These are phyloP conservation scores for Drosophila emarginata DNA, from an alignment of 2,888 invertebrate species.

Conservation along the genomic window DNA sequence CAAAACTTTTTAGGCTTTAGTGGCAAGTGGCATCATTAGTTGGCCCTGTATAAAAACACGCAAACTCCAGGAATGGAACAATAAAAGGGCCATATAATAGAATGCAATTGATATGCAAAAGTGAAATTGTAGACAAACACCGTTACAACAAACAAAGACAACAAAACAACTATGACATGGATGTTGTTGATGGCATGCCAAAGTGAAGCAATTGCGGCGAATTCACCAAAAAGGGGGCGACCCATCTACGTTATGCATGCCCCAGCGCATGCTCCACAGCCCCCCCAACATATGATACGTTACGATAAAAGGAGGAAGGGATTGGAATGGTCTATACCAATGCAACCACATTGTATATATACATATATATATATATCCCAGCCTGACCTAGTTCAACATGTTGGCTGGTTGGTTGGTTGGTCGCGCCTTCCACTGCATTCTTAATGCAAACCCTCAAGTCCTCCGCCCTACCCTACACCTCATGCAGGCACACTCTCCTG, in stretches of 20 bases:
- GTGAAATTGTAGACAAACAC: constrained; percentile 63
- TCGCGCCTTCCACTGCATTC: constrained; percentile 22
- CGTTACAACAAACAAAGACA: constrained; percentile 21
- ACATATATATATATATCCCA: constrained; percentile 7
- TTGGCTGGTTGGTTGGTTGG: constrained; percentile 25
- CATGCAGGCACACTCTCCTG: neutral
- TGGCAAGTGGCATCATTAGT: constrained; percentile 54
- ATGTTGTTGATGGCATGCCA: constrained; percentile 28
- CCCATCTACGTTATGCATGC: constrained; percentile 3
- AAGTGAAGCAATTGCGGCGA: constrained; percentile 36
- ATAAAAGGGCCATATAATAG: constrained; percentile 54
- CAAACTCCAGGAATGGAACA: constrained; percentile 46
- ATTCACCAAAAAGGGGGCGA: constrained; percentile 50
- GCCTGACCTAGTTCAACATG: constrained; percentile 66
- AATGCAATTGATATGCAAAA: constrained; percentile 79
- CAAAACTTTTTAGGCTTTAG: constrained; percentile 34
- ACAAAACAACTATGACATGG: constrained; percentile 8
- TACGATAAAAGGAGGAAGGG: neutral
- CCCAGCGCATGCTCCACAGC: constrained; percentile 64
- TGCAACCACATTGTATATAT: constrained; percentile 51
- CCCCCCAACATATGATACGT: neutral
- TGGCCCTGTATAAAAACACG: constrained; percentile 52
- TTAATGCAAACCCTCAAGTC: constrained; percentile 7
- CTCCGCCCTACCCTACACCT: neutral
- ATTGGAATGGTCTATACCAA: constrained; percentile 11